Evolutionary conservation across 2,113 vertebrate genomes (phyloP).

Genomic region (Oreochromis spilurus): DNA sequence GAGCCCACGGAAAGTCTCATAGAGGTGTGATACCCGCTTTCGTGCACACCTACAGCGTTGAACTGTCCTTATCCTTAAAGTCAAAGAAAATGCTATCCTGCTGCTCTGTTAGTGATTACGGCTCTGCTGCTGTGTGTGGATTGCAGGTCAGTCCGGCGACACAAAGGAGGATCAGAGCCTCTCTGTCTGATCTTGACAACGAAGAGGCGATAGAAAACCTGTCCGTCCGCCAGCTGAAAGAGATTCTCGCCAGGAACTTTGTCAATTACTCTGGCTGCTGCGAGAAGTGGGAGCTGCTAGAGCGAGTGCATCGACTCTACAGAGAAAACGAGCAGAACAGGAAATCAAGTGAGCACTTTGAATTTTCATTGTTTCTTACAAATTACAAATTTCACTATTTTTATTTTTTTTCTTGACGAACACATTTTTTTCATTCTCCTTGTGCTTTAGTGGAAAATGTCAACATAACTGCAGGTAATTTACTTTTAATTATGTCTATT

Average conservation of each 20-base stretch:
- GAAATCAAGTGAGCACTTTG: slow-evolving; percentile 79
- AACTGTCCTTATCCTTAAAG: background rate
- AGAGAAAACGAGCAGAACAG: slow-evolving; percentile 88
- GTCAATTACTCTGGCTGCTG: slow-evolving; percentile 98
- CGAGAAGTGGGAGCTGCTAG: slow-evolving; percentile 98
- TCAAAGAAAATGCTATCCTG: background rate
- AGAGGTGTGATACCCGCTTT: slow-evolving; percentile 71
- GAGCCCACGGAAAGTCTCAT: slow-evolving; percentile 73
- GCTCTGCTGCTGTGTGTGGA: background rate
- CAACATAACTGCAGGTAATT: slow-evolving; percentile 74
- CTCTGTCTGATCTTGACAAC: slow-evolving; percentile 88
- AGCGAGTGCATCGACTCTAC: slow-evolving; percentile 92
- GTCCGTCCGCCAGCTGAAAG: slow-evolving; percentile 93
- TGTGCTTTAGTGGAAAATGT: slow-evolving; percentile 76
- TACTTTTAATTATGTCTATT: background rate
- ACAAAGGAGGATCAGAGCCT: slow-evolving; percentile 82
- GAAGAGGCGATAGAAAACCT: slow-evolving; percentile 87
- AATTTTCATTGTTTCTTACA: background rate
- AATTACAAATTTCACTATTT: background rate
- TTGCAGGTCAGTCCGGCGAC: slow-evolving; percentile 80
- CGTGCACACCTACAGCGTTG: background rate
- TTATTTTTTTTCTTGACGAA: background rate
- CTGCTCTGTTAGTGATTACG: background rate
- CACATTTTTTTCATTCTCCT: background rate
- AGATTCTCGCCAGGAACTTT: slow-evolving; percentile 94